Conservation (phyloP, 2,113 vertebrate genomes). For the Neolamprologus longior region DNA sequence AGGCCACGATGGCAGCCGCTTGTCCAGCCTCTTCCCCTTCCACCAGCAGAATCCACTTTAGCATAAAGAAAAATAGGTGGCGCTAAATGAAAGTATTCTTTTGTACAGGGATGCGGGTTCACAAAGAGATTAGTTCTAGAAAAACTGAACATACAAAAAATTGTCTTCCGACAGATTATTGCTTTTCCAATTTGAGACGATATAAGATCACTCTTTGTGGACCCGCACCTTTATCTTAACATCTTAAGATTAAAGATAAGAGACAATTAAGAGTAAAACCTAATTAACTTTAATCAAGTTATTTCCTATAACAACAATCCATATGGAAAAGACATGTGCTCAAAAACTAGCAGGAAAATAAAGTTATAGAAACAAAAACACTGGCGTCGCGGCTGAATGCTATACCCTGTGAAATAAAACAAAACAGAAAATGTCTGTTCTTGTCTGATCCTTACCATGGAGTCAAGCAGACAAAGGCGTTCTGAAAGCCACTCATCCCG, state of each 20-base stretch:
- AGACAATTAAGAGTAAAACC: neutral
- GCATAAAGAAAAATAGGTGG: conserved; percentile 99
- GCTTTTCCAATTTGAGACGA: neutral
- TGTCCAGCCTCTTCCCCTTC: conserved; percentile 95
- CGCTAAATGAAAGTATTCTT: conserved; percentile 93
- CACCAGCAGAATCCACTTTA: conserved; percentile 98
- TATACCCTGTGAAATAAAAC: neutral
- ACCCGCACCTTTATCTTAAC: conserved; percentile 76
- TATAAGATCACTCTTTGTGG: conserved; percentile 80
- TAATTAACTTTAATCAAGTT: neutral
- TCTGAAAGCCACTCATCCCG: conserved; percentile 91
- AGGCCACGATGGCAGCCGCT: conserved; percentile 93
- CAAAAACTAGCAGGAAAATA: neutral
- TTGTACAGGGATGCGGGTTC: conserved; percentile 81
- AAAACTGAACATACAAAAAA: neutral
- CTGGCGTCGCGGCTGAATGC: neutral
- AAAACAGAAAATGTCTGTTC: conserved; percentile 38
- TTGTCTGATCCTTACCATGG: conserved; percentile 96
- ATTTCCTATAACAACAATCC: neutral
- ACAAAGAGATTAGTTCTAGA: conserved; percentile 77
- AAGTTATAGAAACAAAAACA: neutral
- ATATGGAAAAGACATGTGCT: neutral
- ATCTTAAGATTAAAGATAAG: neutral
- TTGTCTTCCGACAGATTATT: neutral
- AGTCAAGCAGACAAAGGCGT: conserved; percentile 85